phyloP scores from a whole-genome alignment of 2,113 vertebrate species.

The Enhydra lutris region DNA sequence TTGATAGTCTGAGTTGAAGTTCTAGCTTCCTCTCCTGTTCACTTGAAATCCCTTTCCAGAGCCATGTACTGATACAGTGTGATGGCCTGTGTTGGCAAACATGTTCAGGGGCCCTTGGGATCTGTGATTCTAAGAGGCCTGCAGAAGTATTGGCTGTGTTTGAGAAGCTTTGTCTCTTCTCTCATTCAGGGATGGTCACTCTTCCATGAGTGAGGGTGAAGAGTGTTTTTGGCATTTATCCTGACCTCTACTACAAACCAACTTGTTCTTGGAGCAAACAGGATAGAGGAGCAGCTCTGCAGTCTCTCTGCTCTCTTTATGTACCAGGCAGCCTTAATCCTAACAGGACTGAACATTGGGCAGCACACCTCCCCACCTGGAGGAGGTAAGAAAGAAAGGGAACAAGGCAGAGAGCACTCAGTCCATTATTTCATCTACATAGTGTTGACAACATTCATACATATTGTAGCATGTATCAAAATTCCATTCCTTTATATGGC shows the following conservation, averaged over 20 bases:
- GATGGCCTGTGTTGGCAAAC: too few species aligned
- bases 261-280: not conserved
- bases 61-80: too few species aligned
- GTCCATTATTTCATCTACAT: not conserved
- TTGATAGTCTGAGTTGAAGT: not conserved
- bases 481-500: not conserved
- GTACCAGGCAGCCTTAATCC: not conserved
- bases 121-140: not conserved
- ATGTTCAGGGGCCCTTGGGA: not conserved
- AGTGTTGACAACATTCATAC: not conserved
- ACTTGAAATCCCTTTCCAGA: not conserved
- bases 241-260: not conserved
- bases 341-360: rapidly evolving
- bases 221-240: not conserved
- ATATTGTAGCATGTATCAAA: not conserved
- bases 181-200: not conserved
- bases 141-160: not conserved
- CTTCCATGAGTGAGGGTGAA: not conserved
- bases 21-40: not conserved
- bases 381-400: not conserved
- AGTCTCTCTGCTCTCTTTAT: not conserved
- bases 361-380: too few species aligned
- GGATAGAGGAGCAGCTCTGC: not conserved
- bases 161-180: not conserved
- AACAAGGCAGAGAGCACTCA: not conserved